Base-by-base conservation (phyloP, 2,888 invertebrate species). In the Falcaria lacertinaria region DNA sequence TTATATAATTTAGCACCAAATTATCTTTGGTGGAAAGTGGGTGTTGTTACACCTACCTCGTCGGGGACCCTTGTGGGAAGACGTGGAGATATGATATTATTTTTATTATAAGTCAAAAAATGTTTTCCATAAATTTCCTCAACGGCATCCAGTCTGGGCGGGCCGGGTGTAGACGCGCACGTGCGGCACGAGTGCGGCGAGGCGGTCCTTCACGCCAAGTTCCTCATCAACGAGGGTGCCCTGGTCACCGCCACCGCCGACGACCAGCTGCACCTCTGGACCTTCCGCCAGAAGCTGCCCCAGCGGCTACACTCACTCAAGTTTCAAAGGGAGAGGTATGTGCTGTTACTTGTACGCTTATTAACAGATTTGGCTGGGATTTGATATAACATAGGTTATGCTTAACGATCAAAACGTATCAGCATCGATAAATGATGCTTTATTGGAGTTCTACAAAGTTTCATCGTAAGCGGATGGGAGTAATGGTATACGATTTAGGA, bases 241-340 rank as follows among this genome's bases (percentile, higher is more conserved):
- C 91, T 99, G 58, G 94, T 99, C 62, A 97, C 98, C 40, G 96
- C 97, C 63, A 98, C 98, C 53, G 95, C 97, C 8, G 99, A 99
- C 89, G 98, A 99, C 89, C 95, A 95, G 68, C 89, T 99, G 47
- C 98, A 99, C 89, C 92, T 99, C 64, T 99, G 99, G 99, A 98
- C 96, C 90, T 96, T 98, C 90, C 91, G 97, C 67, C 95, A 98
- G 93, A 97, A 97, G 90, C 93, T 92, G 59, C 97, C 98, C 47
- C 97, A 97, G 90, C 93, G 99, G 69, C 95, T 98, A 61, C 98
- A 99, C 90, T 96, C 97, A 64, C 93, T 99, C 77, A 98, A 98
- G 90, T 98, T 99, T 89, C 97, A 98, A 87, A 93, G 97, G 74
- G 98, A 98, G 90, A 95, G 96, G 98, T 96, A 83, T 84, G 90